Percentiles rank a stretch among this genome's conserved stretches.
Evolutionary conservation across 2,888 invertebrate species (phyloP).

Genomic region (Ganaspis brasiliensis): DNA sequence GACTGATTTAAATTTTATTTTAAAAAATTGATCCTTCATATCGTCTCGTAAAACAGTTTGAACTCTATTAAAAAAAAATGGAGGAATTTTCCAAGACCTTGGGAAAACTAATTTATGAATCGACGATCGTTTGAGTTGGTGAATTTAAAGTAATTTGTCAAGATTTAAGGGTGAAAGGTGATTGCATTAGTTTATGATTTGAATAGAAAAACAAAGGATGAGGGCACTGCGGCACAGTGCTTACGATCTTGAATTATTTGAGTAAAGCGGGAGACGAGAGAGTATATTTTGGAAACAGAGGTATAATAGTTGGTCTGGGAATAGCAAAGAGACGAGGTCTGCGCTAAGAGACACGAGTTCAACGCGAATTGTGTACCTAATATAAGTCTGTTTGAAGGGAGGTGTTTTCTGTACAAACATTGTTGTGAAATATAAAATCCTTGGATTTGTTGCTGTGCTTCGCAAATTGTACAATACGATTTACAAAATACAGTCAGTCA

Average conservation of each 20-base stretch:
- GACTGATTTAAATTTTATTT: not conserved
- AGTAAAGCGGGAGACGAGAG: slow-evolving; percentile 18
- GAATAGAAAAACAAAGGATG: not conserved
- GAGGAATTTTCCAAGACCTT: too few relatives aligned
- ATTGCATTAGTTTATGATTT: too few relatives aligned
- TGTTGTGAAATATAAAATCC: not conserved
- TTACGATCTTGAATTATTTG: slow-evolving; percentile 22
- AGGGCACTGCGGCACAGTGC: not conserved
- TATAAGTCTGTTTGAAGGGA: not conserved
- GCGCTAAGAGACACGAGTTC: slow-evolving; percentile 10
- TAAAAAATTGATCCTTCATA: not conserved
- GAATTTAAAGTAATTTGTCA: too few relatives aligned
- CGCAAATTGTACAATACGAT: not conserved
- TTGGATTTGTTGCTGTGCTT: not conserved
- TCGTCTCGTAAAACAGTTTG: slow-evolving; percentile 1
- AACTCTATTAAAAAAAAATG: not conserved
- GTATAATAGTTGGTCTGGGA: slow-evolving; percentile 37
- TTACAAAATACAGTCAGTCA: not conserved
- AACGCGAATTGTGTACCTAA: not conserved
- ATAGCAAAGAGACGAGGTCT: slow-evolving; percentile 32
- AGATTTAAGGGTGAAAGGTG: too few relatives aligned
- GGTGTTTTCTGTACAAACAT: not conserved
- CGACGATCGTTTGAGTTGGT: too few relatives aligned
- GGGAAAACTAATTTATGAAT: too few relatives aligned
- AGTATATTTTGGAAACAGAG: slow-evolving; percentile 40